Percentiles rank a stretch among this genome's conserved stretches.
Conservation (phyloP, 2,113 vertebrate species). For the Zeus faber region DNA sequence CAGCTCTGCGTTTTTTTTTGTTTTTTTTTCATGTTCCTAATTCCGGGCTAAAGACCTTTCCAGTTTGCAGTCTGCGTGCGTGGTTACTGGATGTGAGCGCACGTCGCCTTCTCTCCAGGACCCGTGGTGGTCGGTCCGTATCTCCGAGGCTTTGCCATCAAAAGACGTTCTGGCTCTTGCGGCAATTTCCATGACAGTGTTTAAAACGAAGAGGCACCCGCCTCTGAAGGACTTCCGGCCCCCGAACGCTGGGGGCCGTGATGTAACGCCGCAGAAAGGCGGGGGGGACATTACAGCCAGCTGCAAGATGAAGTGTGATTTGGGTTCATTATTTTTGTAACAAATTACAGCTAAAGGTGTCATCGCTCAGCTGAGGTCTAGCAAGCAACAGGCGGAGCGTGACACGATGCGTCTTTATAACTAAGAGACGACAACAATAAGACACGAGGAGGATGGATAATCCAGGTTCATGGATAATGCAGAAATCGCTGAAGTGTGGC, state of each 20-base stretch:
- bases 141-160: slow-evolving; percentile 1
- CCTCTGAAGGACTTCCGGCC: too few relatives aligned
- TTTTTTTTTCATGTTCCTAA: slow-evolving; percentile 28
- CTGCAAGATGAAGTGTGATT: neutral
- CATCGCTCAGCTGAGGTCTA: too few relatives aligned
- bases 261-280: too few relatives aligned
- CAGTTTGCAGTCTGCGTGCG: slow-evolving; percentile 9
- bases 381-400: too few relatives aligned
- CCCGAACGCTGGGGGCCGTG: too few relatives aligned
- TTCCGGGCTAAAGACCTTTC: slow-evolving; percentile 26
- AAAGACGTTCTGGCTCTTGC: slow-evolving; percentile 4
- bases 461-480: too few relatives aligned
- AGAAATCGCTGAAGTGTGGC: too few relatives aligned
- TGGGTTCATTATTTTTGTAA: neutral
- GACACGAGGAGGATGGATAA: too few relatives aligned
- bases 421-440: too few relatives aligned
- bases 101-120: neutral
- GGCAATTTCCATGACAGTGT: slow-evolving; percentile 12
- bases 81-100: slow-evolving; percentile 11
- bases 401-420: too few relatives aligned
- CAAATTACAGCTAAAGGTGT: too few relatives aligned
- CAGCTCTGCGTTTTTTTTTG: slow-evolving; percentile 15
- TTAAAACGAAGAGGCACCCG: too few relatives aligned
- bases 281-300: neutral
- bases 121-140: neutral